A percentile compares a stretch with the other conserved stretches of the same genome.
Conservation (phyloP, 30 jellyfish, hydroid and myxozoan species). For the Hydractinia symbiolongicarpus region DNA sequence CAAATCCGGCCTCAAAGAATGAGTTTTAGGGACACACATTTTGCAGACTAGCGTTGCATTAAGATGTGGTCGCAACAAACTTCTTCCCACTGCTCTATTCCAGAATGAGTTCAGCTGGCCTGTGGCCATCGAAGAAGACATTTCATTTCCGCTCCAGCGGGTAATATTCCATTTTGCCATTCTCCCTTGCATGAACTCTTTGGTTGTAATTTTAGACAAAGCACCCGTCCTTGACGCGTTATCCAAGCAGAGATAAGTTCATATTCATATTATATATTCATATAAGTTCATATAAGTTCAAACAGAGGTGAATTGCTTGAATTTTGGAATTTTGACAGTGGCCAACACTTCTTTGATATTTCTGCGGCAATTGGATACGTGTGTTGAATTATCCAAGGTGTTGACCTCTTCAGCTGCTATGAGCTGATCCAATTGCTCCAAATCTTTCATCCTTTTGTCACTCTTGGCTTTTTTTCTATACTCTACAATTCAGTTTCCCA, state of each 20-base stretch:
- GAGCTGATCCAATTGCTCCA: not conserved
- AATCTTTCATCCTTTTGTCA: conserved; percentile 3
- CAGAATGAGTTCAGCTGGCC: conserved; percentile 6
- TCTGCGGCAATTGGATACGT: not conserved
- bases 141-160: not conserved
- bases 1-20: not conserved
- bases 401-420: not conserved
- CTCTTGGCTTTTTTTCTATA: too few relatives aligned
- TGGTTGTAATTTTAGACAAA: not conserved
- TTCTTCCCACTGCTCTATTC: conserved; percentile 3
- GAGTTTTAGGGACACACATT: not conserved
- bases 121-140: not conserved
- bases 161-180: too few relatives aligned
- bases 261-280: too few relatives aligned
- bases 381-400: not conserved
- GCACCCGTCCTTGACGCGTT: conserved; percentile 4
- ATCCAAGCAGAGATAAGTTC: not conserved
- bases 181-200: too few relatives aligned
- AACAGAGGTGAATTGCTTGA: not conserved
- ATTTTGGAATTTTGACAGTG: not conserved
- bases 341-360: not conserved
- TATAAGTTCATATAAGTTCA: too few relatives aligned
- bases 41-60: conserved; percentile 1
- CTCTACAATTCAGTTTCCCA: not conserved
- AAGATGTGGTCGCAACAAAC: not conserved